Percentiles rank a stretch among this genome's conserved stretches.
Evolutionary conservation across 2,797 vertebrate species (phyloP).

Genomic region (Glyptemys insculpta): DNA sequence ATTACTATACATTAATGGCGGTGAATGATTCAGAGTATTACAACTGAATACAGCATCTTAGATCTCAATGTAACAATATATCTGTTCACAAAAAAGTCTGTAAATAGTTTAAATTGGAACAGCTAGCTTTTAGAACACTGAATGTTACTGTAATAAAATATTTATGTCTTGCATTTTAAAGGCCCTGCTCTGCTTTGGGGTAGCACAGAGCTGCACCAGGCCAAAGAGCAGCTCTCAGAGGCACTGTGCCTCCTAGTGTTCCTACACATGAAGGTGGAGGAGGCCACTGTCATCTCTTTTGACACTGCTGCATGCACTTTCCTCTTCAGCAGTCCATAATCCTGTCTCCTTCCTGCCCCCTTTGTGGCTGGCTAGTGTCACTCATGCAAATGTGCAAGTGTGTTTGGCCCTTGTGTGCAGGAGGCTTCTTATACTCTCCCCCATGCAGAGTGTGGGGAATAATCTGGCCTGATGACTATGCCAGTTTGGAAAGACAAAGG

Average conservation of each 20-base stretch:
- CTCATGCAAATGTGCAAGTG: constrained; percentile 1
- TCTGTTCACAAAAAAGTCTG: background rate
- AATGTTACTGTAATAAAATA: constrained; percentile 14
- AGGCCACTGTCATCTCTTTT: background rate
- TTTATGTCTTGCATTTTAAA: background rate
- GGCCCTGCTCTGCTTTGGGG: background rate
- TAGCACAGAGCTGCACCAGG: background rate
- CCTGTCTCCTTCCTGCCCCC: background rate
- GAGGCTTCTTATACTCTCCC: constrained; percentile 11
- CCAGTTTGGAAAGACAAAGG: background rate
- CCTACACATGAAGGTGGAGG: background rate
- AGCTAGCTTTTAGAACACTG: background rate
- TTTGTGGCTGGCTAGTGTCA: background rate
- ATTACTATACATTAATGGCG: no score
- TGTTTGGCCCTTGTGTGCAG: background rate
- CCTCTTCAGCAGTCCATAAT: background rate
- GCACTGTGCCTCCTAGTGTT: constrained; percentile 12
- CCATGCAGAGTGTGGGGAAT: background rate
- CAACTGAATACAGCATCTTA: background rate
- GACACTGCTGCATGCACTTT: background rate
- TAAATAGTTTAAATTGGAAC: constrained; percentile 12
- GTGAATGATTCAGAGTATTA: background rate
- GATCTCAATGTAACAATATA: background rate
- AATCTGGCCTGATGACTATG: background rate
- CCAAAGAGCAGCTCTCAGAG: background rate